Conservation (phyloP, 2,797 vertebrate genomes). For the Paramormyrops hopkinsi region DNA sequence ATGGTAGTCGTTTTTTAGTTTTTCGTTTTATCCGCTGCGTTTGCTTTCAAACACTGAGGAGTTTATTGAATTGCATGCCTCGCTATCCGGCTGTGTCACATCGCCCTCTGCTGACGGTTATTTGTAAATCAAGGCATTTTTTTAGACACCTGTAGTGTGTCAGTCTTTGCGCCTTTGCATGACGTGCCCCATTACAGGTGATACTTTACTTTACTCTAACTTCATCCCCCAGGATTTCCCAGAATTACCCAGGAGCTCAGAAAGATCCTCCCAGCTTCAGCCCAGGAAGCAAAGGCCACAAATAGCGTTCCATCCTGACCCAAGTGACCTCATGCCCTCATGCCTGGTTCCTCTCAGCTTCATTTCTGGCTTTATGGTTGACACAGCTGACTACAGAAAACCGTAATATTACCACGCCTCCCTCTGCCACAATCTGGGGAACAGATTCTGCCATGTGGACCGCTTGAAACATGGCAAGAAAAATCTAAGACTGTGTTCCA, state of each 20-base stretch:
- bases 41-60: neutral
- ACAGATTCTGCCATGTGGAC: neutral
- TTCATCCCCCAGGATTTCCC: neutral
- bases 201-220: neutral
- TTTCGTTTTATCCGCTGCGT: neutral
- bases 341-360: neutral
- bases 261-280: neutral
- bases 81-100: slow-evolving; percentile 32
- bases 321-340: neutral
- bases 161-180: neutral
- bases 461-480: neutral
- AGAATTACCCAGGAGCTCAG: neutral
- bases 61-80: neutral
- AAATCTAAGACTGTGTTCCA: neutral
- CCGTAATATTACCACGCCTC: neutral
- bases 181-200: neutral
- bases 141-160: neutral
- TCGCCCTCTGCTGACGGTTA: slow-evolving; percentile 51
- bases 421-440: neutral
- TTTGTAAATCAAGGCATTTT: neutral
- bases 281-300: neutral
- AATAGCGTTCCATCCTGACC: neutral
- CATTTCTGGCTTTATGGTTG: neutral
- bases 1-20: neutral
- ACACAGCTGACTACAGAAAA: neutral